Base-by-base conservation (phyloP, 2,888 invertebrate species). In the Crematogaster levior region DNA sequence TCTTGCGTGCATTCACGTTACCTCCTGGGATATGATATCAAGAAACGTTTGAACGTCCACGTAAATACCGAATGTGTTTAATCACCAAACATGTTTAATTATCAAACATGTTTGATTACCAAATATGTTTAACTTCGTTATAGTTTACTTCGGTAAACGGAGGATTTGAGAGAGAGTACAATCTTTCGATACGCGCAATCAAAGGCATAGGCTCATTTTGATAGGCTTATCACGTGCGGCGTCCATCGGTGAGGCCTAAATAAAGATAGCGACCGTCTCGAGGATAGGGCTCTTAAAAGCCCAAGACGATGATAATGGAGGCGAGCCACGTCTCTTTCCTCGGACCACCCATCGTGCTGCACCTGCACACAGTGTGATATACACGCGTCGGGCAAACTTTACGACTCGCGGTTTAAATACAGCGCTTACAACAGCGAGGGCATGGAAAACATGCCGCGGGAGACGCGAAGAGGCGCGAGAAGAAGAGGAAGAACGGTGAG, bases 361-460 rank as follows among this genome's bases (percentile, higher is more conserved):
- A 75, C 75, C 65, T 65, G 75, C 51, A 27, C 75, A 40, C 51
- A 51, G 37, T 51, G 75, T 51, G 75, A 51, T 48, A 46, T 74
- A 61, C 65, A 65, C 63, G 48, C 51, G 74, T 48, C 18, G 60
- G 40, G 37, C 27, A 37, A 30, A 24, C 51, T 75, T 75, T 75
- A 74, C 48, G 63, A 24, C 74, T 74, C 37, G 65, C 37, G 65
- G 51, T 75, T 75, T 74, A 73, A 73, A 81, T 61, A 61, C 63
- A 40, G 58, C 24, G 53, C 61, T 82, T 60, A 37, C 60, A 51
- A 60, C 34, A 3, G 72, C 34, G 60, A 37, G 66, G 53, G 37
- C 37, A 75, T 7, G 63, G 48, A 56, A 63, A 72, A 65, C 43
- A 63, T 43, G 24, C 51, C 66, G 61, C 56, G 65, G 65, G 34